Evolutionary conservation across 2,113 vertebrate genomes (phyloP).

Genomic region (Oenanthe oenanthe): DNA sequence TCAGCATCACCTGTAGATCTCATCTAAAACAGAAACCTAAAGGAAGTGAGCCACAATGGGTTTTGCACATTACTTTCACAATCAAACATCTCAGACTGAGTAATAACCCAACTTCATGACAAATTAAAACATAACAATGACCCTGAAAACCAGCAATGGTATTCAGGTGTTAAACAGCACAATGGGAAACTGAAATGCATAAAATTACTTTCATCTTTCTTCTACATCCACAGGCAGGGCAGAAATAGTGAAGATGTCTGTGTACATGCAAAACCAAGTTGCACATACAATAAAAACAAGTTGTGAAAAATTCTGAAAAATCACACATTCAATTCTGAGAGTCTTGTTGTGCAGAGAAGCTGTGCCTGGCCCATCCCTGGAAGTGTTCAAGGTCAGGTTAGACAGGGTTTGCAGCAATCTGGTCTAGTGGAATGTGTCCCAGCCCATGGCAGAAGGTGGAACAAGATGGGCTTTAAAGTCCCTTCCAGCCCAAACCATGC

Average conservation of each 20-base stretch:
- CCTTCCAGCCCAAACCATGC: background rate
- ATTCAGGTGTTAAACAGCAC: background rate
- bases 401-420: background rate
- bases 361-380: background rate
- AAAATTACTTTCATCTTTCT: background rate
- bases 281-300: background rate
- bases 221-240: background rate
- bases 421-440: background rate
- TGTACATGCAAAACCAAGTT: background rate
- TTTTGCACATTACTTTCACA: background rate
- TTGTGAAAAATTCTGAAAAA: background rate
- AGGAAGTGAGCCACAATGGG: background rate
- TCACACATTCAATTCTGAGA: background rate
- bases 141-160: background rate
- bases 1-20: background rate
- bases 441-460: background rate
- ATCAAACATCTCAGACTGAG: background rate
- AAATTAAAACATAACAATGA: background rate
- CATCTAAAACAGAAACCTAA: slow-evolving; percentile 15
- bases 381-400: background rate
- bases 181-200: background rate
- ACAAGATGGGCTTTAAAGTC: fast-evolving
- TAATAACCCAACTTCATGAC: background rate
- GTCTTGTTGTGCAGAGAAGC: fast-evolving
- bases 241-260: background rate